Conservation (phyloP, 2,113 vertebrate species). For the Apteryx owenii region DNA sequence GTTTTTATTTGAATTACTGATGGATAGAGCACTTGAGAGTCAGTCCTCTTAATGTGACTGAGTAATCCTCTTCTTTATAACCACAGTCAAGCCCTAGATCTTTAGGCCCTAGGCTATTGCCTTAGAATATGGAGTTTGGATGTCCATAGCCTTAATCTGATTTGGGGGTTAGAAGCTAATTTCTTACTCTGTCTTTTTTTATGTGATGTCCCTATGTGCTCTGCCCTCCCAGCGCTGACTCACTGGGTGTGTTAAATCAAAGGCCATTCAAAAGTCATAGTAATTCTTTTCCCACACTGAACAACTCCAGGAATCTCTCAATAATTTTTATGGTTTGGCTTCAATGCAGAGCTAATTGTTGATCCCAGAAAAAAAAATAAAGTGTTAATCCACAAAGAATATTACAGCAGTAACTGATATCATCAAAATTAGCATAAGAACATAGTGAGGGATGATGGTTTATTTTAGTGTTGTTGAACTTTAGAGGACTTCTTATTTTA, state of each 20-base stretch:
- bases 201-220: not conserved
- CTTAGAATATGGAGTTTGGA: not conserved
- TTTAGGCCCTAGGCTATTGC: not conserved
- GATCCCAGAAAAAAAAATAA: not conserved
- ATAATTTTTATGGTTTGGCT: not conserved
- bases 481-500: not conserved
- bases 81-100: not conserved
- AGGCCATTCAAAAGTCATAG: not conserved
- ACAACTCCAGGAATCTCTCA: not conserved
- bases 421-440: not conserved
- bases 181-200: not conserved
- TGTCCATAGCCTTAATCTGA: not conserved
- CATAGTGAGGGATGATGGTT: not conserved
- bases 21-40: not conserved
- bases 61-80: not conserved
- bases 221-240: not conserved
- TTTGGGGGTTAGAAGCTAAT: not conserved
- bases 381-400: not conserved
- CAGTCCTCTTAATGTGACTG: not conserved
- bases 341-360: not conserved
- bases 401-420: not conserved
- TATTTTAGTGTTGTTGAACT: not conserved
- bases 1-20: not conserved
- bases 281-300: not conserved
- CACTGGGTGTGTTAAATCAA: not conserved